Evolutionary conservation across 2,888 invertebrate species (phyloP).

Genomic region (Glyphotaelius pellucidus): DNA sequence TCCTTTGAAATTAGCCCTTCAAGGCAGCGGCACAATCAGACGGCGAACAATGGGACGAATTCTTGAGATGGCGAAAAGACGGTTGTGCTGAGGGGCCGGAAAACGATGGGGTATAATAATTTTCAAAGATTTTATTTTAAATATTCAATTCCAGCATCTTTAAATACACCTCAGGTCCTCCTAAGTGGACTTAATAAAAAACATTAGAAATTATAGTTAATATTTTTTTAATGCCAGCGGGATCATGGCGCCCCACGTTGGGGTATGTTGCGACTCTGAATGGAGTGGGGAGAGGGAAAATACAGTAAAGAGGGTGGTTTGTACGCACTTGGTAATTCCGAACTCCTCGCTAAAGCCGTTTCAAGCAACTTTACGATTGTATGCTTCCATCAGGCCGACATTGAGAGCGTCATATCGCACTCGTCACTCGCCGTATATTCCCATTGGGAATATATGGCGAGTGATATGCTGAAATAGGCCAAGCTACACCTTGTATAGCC

Average conservation of each 20-base stretch:
- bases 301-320: background rate
- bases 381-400: no score
- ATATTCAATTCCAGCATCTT: background rate
- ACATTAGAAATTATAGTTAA: no score
- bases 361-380: no score
- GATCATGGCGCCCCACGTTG: background rate
- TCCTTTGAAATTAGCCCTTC: constrained; percentile 2
- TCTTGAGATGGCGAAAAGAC: background rate
- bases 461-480: no score
- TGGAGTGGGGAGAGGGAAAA: background rate
- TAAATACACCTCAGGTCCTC: background rate
- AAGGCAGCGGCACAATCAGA: background rate
- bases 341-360: no score
- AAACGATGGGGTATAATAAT: background rate
- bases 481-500: no score
- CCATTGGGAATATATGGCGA: no score
- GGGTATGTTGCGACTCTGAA: background rate
- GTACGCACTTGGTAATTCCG: background rate
- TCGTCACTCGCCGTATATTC: no score
- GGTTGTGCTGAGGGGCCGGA: background rate
- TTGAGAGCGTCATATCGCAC: no score
- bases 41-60: background rate
- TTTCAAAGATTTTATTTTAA: background rate
- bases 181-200: no score
- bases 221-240: no score